Evolutionary conservation across 2,797 vertebrate genomes (phyloP).

Genomic region (Vespertilio murinus): DNA sequence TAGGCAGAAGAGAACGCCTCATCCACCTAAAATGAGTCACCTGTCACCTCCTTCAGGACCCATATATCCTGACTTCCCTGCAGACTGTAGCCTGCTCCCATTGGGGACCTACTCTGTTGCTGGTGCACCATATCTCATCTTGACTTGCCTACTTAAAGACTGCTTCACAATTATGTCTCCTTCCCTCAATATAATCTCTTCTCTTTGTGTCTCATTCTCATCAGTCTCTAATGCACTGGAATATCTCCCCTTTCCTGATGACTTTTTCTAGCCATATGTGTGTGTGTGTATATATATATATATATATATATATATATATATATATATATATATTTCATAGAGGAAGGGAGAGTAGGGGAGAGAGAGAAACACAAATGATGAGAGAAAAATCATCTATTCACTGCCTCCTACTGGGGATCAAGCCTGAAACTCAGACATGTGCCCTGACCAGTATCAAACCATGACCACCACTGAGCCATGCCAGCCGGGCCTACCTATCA

Average conservation of each 20-base stretch:
- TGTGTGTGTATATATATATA: too few species aligned
- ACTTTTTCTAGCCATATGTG: background rate
- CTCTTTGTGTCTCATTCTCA: background rate
- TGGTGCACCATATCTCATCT: background rate
- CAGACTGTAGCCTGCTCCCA: background rate
- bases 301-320: too few species aligned
- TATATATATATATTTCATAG: too few species aligned
- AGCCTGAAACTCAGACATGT: too few species aligned
- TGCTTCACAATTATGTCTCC: background rate
- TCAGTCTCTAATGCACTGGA: too few species aligned
- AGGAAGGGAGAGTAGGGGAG: too few species aligned
- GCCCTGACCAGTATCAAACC: background rate
- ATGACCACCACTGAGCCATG: too few species aligned
- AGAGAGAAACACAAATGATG: too few species aligned
- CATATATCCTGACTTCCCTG: background rate
- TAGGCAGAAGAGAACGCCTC: slow-evolving; percentile 38
- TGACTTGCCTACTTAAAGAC: background rate
- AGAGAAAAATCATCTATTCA: too few species aligned
- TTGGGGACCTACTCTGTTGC: accelerated
- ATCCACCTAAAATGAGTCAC: slow-evolving; percentile 55
- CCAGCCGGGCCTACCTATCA: too few species aligned
- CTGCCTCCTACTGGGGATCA: too few species aligned
- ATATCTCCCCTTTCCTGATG: background rate
- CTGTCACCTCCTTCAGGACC: background rate
- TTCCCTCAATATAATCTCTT: background rate